Evolutionary conservation across 2,113 vertebrate genomes (phyloP), one percentile per base, ranked within the genome.

Genomic region (Theropithecus gelada): DNA sequence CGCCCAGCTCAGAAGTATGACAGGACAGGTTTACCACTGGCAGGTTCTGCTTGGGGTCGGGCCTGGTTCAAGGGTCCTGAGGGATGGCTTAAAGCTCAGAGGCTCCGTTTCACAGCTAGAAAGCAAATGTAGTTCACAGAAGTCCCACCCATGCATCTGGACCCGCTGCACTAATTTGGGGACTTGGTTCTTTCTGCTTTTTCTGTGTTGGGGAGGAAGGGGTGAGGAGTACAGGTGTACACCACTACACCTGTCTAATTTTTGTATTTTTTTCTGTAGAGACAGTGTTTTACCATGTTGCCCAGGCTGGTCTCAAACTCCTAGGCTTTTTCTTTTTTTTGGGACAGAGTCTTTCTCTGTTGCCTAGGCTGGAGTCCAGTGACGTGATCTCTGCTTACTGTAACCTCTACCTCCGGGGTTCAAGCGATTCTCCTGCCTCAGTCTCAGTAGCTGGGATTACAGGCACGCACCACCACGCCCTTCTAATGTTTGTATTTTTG

Each of bases 381-480:
- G 61, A 30, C 5, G 6, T 13, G 61, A 64, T 64, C 61, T 30
- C 61, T 30, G 61, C 61, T 64, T 12, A 64, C 61, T 64, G 61
- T 27, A 32, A 64, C 61, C 61, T 64, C 61, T 64, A 64, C 61
- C 27, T 64, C 61, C 12, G 5, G 6, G 11, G 27, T 64, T 64
- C 27, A 64, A 64, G 27, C 0, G 5, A 64, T 64, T 64, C 61
- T 64, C 61, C 61, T 64, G 61, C 61, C 27, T 64, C 61, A 64
- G 61, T 12, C 61, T 32, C 13, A 64, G 61, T 30, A 30, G 27
- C 61, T 64, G 61, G 61, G 61, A 64, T 64, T 64, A 64, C 12
- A 64, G 61, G 61, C 61, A 64, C 0, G 12, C 27, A 0, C 27
- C 61, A 64, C 5, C 12, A 30, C 5, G 0, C 61, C 12, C 6